Evolutionary conservation across 2,797 vertebrate genomes (phyloP).

Genomic region (Mycteria americana): DNA sequence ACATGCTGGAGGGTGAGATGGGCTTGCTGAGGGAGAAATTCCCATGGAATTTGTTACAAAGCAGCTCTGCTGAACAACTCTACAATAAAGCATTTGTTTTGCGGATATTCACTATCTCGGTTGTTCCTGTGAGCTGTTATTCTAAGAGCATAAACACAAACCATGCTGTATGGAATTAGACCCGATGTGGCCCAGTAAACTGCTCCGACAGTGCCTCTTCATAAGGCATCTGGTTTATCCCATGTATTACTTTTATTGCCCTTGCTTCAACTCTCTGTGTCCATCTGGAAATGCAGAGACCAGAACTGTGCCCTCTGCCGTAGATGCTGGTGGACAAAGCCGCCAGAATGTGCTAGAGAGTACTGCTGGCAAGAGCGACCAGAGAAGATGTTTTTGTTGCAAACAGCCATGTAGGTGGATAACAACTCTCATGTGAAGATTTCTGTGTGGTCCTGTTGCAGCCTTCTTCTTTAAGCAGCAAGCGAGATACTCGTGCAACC

Average conservation of each 20-base stretch:
- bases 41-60: neutral
- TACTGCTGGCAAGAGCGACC: neutral
- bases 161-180: neutral
- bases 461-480: neutral
- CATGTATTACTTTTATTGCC: neutral
- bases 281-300: neutral
- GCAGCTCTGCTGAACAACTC: neutral
- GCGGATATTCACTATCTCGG: neutral
- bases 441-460: neutral
- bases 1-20: neutral
- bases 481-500: neutral
- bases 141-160: neutral
- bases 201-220: neutral
- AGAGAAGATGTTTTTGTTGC: neutral
- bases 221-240: neutral
- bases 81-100: neutral
- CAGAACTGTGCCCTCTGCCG: fast-evolving
- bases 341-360: neutral
- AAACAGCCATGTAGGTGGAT: neutral
- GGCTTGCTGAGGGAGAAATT: neutral
- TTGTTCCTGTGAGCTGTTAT: neutral
- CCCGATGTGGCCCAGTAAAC: fast-evolving
- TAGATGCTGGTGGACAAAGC: neutral
- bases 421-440: neutral
- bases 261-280: neutral